A percentile compares a stretch with the other conserved stretches of the same genome.
Conservation (phyloP, 2,797 vertebrate species). For the Clarias fuscus region DNA sequence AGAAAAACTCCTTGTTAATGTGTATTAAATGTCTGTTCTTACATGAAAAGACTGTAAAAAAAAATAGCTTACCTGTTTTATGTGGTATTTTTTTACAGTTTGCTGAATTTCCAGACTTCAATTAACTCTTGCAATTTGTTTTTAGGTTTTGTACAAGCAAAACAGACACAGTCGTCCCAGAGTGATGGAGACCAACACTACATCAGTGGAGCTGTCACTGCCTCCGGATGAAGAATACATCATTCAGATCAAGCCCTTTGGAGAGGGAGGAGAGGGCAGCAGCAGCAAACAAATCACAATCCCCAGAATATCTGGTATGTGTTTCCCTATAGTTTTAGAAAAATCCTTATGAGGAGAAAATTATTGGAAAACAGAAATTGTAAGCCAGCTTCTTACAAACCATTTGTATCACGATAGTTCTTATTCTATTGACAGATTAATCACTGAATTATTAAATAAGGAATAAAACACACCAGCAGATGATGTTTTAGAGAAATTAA, state of each 20-base stretch:
- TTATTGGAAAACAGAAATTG: neutral
- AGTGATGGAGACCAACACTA: constrained; percentile 93
- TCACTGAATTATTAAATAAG: neutral
- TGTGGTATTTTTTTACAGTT: too few relatives aligned
- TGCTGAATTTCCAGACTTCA: neutral
- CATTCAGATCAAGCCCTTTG: constrained; percentile 91
- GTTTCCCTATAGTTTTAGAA: neutral
- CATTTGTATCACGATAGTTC: neutral
- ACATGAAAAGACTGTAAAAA: neutral
- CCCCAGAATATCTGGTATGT: constrained; percentile 82
- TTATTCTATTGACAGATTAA: neutral
- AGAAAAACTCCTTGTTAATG: neutral
- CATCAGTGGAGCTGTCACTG: constrained; percentile 91
- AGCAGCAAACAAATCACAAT: constrained; percentile 94
- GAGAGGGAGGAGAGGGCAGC: constrained; percentile 94
- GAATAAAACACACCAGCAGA: neutral
- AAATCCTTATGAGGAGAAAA: neutral
- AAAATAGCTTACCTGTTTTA: neutral
- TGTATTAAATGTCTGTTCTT: neutral
- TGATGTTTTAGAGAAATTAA: neutral
- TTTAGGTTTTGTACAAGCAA: constrained; percentile 91
- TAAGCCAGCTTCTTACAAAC: neutral
- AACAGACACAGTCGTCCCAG: constrained; percentile 85
- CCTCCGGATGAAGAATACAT: constrained; percentile 93
- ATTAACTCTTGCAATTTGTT: neutral